A percentile compares a stretch with the other conserved stretches of the same genome.
Conservation (phyloP, 1,140 invertebrate genomes). For the Kradibia gibbosae region DNA sequence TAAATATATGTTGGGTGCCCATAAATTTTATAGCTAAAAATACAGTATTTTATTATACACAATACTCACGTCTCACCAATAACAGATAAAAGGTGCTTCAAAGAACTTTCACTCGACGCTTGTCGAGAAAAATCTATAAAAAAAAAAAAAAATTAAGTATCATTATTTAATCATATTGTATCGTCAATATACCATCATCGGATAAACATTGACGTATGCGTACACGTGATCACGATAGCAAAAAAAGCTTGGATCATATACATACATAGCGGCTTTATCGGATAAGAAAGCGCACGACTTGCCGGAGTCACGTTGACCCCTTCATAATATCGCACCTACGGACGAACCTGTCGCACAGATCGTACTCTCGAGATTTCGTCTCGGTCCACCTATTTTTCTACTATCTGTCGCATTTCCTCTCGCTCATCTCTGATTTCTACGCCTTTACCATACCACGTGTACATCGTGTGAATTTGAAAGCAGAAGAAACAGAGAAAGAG, state of each 20-base stretch:
- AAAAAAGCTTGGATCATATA: neutral
- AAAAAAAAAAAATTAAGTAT: no score
- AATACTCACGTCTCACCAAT: neutral
- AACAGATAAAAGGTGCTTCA: neutral
- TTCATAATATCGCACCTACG: neutral
- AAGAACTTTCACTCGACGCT: neutral
- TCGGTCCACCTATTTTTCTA: conserved; percentile 56
- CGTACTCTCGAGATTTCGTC: neutral
- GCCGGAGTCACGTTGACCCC: neutral
- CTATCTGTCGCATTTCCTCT: conserved; percentile 10
- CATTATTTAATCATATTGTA: neutral
- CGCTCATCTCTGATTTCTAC: neutral
- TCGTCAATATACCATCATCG: neutral
- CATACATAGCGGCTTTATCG: neutral
- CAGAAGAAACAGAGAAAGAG: neutral
- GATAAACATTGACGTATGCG: no score
- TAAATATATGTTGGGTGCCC: no score
- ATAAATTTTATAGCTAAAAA: no score
- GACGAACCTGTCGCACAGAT: neutral
- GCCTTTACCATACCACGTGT: neutral
- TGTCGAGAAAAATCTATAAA: neutral
- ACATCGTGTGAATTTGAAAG: neutral
- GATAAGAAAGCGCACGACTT: neutral
- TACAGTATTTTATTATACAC: neutral
- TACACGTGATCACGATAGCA: neutral